Base-by-base conservation (phyloP, 2,113 vertebrate genomes). In the Coracopsis vasa region DNA sequence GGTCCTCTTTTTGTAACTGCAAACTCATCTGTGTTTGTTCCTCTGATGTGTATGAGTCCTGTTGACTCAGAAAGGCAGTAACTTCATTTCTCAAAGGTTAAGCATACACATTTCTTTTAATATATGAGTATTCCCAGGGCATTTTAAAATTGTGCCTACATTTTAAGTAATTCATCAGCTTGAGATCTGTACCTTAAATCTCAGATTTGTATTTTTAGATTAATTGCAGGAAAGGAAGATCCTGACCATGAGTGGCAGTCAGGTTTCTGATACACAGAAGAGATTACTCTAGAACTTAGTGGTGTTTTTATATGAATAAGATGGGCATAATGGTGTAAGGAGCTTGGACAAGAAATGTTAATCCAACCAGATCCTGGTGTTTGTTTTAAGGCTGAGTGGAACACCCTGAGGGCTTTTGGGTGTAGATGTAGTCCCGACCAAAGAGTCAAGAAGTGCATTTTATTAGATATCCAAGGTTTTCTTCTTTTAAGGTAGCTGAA, bases 151-250 rank as follows among this genome's bases (percentile, higher is more conserved):
- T 60, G 14, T 81, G 56, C 72, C 12, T 86, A 3, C 9, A 64
- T 85, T 72, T 81, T 65, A 77, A 83, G n/a, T 60, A 64, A 74
- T 65, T 56, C 9, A 53, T 64, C 80, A 47, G 3, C 25, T 94
- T 72, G 66, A 79, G 91, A 80, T 86, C 35, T 79, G 39, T 16
- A 74, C 29, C 11, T 73, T 74, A 66, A 73, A 80, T 85, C 56
- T 91, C 37, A 75, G 39, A 54, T 92, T 72, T 91, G 7, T 95
- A 23, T 85, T 94, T 94, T 86, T 61, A 90, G 73, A 56, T 85
- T 69, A 50, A 56, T 65, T 80, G 13, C 53, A 85, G 74, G 44
- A 77, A 66, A 90, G 73, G 44, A 79, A 79, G 84, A 75, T 80
- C 44, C 21, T 87, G 48, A 86, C 35, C 16, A 8, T 56, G 31